A percentile compares a stretch with the other conserved stretches of the same genome.
phyloP scores from a whole-genome alignment of 2,888 invertebrate genomes.

The Trachelus stipa region DNA sequence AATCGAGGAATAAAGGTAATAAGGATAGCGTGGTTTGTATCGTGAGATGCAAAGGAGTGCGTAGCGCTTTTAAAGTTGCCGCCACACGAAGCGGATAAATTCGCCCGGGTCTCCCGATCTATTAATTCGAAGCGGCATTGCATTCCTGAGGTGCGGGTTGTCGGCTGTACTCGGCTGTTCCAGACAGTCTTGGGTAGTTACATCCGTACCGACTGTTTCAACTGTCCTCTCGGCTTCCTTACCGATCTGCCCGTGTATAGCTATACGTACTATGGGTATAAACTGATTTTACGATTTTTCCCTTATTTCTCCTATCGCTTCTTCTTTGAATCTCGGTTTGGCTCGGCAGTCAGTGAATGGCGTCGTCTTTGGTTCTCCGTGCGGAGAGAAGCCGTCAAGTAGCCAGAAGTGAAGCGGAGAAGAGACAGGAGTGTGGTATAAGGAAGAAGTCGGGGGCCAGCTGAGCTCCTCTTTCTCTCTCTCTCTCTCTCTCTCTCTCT shows the following conservation, averaged over 20 bases:
- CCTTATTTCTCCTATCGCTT: constrained; percentile 39
- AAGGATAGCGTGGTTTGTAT: constrained; percentile 1
- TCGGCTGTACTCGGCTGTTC: constrained; percentile 46
- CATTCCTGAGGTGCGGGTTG: constrained; percentile 56
- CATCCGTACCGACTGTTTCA: not conserved
- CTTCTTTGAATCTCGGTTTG: constrained; percentile 15
- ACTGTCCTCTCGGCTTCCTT: not conserved
- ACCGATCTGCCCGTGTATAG: not conserved
- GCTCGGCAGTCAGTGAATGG: not conserved
- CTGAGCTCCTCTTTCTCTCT: not conserved
- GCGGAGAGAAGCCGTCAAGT: not conserved
- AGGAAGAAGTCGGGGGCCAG: not conserved
- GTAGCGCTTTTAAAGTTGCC: constrained; percentile 58
- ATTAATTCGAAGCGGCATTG: constrained; percentile 62
- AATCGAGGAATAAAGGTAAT: not conserved
- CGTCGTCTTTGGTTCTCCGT: not conserved
- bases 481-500: too few relatives aligned
- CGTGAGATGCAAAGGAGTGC: constrained; percentile 54
- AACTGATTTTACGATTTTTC: constrained; percentile 30
- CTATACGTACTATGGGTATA: not conserved
- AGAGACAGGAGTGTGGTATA: not conserved
- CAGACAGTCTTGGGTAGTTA: constrained; percentile 7
- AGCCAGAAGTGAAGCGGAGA: not conserved
- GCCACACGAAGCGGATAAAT: constrained; percentile 61
- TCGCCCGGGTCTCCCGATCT: constrained; percentile 63